Evolutionary conservation across 2,888 invertebrate species (phyloP).

Genomic region (Scaptomyza tumidula): DNA sequence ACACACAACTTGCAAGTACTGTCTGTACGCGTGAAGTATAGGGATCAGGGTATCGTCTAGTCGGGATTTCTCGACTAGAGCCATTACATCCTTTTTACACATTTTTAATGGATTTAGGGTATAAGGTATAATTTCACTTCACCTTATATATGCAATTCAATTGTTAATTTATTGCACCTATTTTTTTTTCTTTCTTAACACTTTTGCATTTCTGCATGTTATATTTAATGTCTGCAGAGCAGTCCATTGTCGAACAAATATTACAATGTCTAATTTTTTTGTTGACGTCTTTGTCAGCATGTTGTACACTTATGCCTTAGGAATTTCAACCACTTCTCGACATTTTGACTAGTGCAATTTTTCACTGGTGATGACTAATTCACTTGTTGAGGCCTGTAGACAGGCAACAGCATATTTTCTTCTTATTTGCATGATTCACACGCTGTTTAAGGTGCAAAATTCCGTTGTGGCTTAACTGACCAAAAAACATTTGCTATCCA

Average conservation of each 20-base stretch:
- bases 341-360: constrained; percentile 64
- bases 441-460: constrained; percentile 58
- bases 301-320: constrained; percentile 66
- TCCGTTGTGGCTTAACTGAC: constrained; percentile 46
- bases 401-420: constrained; percentile 23
- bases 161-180: too few relatives aligned
- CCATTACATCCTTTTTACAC: too few relatives aligned
- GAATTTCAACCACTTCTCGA: constrained; percentile 60
- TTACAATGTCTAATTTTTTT: neutral
- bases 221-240: too few relatives aligned
- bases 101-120: too few relatives aligned
- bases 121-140: too few relatives aligned
- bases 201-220: too few relatives aligned
- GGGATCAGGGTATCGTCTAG: too few relatives aligned
- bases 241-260: neutral
- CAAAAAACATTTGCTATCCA: constrained; percentile 14
- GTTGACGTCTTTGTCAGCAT: constrained; percentile 32
- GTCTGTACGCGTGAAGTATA: too few relatives aligned
- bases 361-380: constrained; percentile 74
- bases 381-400: constrained; percentile 46
- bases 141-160: too few relatives aligned
- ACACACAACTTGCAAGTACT: too few relatives aligned
- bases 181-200: too few relatives aligned
- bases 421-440: constrained; percentile 69
- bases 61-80: too few relatives aligned